Evolutionary conservation across 2,113 vertebrate genomes (phyloP).

Genomic region (Archocentrus centrarchus): DNA sequence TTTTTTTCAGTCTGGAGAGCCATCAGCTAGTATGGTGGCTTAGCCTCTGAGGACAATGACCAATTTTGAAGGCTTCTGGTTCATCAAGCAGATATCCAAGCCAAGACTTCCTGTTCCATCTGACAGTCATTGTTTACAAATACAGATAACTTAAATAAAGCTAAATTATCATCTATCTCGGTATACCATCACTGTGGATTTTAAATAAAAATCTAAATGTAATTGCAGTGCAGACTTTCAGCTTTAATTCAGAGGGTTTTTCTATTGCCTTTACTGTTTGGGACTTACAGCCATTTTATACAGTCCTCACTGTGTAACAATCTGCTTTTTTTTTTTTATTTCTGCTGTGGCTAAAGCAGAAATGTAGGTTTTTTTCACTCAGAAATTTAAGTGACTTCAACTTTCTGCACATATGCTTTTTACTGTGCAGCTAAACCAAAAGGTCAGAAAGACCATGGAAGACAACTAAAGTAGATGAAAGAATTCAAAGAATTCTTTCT

Average conservation of each 20-base stretch:
- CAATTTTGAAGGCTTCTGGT: background rate
- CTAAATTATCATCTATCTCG: background rate
- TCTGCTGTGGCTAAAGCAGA: too few relatives aligned
- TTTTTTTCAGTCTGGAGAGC: background rate
- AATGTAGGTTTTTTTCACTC: too few relatives aligned
- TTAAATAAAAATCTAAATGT: background rate
- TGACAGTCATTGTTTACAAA: background rate
- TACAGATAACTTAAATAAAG: background rate
- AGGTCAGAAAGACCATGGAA: background rate
- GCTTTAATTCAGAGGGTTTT: background rate
- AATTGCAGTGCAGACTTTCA: background rate
- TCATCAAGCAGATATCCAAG: background rate
- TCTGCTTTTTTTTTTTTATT: too few relatives aligned
- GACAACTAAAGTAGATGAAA: background rate
- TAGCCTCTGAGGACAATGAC: background rate
- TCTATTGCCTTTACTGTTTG: rapidly evolving
- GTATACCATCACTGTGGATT: background rate
- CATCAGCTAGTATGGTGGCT: background rate
- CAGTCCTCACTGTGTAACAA: background rate
- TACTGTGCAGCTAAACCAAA: too few relatives aligned
- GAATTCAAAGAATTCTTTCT: background rate
- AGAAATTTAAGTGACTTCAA: too few relatives aligned
- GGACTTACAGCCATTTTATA: background rate
- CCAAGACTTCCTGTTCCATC: rapidly evolving
- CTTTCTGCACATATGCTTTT: too few relatives aligned